These are phyloP conservation scores for Trichonephila clavata DNA, from an alignment of 1,140 invertebrate species.

Conservation along the genomic window DNA sequence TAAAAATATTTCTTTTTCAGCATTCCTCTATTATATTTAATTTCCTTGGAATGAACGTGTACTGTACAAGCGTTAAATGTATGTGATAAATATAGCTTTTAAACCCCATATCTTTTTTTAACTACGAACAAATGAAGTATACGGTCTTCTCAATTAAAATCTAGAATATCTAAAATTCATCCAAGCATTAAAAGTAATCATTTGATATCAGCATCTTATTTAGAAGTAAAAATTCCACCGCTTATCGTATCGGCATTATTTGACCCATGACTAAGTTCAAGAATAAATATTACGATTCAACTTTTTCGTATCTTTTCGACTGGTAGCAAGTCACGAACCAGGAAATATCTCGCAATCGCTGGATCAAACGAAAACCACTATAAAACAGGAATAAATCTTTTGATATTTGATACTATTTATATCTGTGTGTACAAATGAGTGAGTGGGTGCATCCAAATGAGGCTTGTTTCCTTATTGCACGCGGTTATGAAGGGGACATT, in stretches of 20 bases:
- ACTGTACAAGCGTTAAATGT: no score
- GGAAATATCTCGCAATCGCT: neutral
- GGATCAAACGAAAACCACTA: neutral
- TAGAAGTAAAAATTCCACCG: no score
- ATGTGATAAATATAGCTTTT: no score
- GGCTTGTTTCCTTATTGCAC: neutral
- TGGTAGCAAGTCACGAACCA: neutral
- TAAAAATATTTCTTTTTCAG: no score
- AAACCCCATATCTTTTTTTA: no score
- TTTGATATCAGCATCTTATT: no score
- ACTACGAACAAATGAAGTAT: no score
- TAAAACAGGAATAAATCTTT: constrained; percentile 21
- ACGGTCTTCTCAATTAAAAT: no score
- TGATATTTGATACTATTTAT: constrained; percentile 36
- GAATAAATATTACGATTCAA: neutral
- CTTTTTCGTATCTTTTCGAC: neutral
- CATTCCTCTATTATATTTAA: no score
- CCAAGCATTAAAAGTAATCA: no score
- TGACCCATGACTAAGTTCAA: constrained; percentile 17
- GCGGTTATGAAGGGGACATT: neutral
- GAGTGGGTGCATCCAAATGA: neutral
- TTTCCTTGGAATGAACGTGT: no score
- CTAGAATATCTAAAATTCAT: no score
- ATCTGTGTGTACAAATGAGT: neutral
- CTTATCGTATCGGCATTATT: neutral